Evolutionary conservation across 1,140 invertebrate species (phyloP), one percentile per base, ranked within the genome.

Genomic region (Magallana angulata): DNA sequence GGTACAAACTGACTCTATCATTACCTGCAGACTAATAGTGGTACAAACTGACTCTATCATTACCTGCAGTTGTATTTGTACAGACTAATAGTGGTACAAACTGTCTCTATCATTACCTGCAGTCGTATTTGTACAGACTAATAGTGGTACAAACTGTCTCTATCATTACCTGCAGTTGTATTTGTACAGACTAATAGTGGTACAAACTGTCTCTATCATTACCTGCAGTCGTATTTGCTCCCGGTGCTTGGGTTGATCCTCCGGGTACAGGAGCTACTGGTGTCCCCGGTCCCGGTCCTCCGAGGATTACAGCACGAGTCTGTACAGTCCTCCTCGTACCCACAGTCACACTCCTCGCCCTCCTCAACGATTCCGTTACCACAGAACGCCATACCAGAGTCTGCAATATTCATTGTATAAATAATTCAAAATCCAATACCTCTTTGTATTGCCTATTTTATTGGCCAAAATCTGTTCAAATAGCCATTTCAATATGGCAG

Each of bases 341-440:
- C 99, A 94, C 99, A 99, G 95, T 99, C 99, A 93, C 99, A 99
- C 95, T 99, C 97, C 95, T 99, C 99, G 14, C 98, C 98, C 57
- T 97, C 97, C 95, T 99, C 99, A 0, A 99, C 98, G 92, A 99
- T 99, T 95, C 99, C 99, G 94, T 99, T 99, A 16, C 99, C 99
- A 95, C 99, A 99, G 96, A 99, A 99, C 48, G 99, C 98, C 87
- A 98, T 98, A 87, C 97, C 97, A 85, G 97, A 98, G 56, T 97
- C 97, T 95, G 96, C 95, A 91, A 94, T 11, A 24, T n/a, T 56
- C 14, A 57, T 48, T 48, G 36, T 48, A 48, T 48, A 48, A 48
- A 48, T 48, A 48, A 48, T 48, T 0, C 0, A 48, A 48, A 4
- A 48, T 48, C 5, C 36, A 48, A 48, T 48, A 48, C 36, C 36